A percentile compares a stretch with the other conserved stretches of the same genome.
Evolutionary conservation across 2,797 vertebrate genomes (phyloP).

Genomic region (Enteromius trimaculatus): DNA sequence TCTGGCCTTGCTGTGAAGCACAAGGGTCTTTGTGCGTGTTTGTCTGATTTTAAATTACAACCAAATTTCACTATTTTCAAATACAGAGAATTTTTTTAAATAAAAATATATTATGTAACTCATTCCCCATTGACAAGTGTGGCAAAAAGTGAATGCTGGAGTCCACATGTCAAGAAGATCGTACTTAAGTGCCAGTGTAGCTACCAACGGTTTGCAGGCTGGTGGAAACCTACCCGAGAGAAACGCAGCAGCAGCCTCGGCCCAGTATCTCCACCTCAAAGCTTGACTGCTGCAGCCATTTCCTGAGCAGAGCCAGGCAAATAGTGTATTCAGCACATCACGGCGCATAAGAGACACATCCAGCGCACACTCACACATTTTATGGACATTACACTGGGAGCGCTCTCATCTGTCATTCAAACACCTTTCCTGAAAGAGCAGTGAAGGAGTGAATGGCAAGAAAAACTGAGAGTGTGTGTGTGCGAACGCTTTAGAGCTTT

Average conservation of each 20-base stretch:
- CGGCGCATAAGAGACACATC: conserved; percentile 24
- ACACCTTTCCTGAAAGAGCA: conserved; percentile 52
- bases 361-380: conserved; percentile 32
- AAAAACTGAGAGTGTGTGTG: conserved; percentile 29
- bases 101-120: no score
- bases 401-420: conserved; percentile 58
- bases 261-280: conserved; percentile 49
- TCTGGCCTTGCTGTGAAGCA: neutral
- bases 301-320: conserved; percentile 34
- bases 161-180: neutral
- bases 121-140: neutral
- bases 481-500: conserved; percentile 59
- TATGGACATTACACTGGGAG: conserved; percentile 43
- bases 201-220: neutral
- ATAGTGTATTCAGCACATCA: conserved; percentile 51
- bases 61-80: neutral
- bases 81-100: neutral
- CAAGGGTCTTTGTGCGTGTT: neutral
- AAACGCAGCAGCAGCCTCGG: conserved; percentile 20
- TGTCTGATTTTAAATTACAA: neutral
- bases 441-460: conserved; percentile 39
- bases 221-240: conserved; percentile 1
- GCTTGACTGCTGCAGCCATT: conserved; percentile 33
- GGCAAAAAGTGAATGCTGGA: neutral
- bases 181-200: neutral